Evolutionary conservation across 2,797 vertebrate genomes (phyloP).

Genomic region (Coregonus suidteri): DNA sequence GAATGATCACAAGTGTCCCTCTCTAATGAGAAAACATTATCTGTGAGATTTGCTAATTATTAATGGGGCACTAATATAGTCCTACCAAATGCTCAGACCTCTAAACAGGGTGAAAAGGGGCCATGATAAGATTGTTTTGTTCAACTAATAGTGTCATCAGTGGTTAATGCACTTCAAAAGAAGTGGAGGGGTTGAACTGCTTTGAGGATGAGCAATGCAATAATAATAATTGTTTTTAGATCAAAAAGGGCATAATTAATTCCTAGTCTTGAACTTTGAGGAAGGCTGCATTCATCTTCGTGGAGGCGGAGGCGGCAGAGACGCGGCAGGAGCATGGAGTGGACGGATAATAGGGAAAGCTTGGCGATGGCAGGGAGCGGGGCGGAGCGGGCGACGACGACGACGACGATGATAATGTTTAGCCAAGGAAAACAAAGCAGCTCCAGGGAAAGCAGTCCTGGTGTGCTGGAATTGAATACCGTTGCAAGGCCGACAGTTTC

Average conservation of each 20-base stretch:
- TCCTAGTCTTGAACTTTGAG: conserved; percentile 71
- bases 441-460: conserved; percentile 42
- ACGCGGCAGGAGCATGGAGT: not conserved
- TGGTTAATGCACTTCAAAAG: conserved; percentile 60
- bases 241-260: conserved; percentile 78
- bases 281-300: not conserved
- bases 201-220: conserved; percentile 56
- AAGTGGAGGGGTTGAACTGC: conserved; percentile 65
- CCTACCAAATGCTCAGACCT: conserved; percentile 44
- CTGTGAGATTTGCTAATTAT: conserved; percentile 64
- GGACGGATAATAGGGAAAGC: conserved; percentile 41
- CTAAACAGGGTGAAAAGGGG: conserved; percentile 56
- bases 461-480: conserved; percentile 68
- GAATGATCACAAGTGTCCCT: conserved; percentile 53
- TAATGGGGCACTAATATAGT: conserved; percentile 56
- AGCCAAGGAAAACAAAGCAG: conserved; percentile 19
- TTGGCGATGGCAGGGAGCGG: conserved; percentile 36
- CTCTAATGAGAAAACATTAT: conserved; percentile 55
- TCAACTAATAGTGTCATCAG: conserved; percentile 63
- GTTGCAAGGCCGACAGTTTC: conserved; percentile 57
- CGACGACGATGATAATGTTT: conserved; percentile 23
- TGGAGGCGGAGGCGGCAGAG: not conserved
- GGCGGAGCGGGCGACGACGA: not conserved
- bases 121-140: conserved; percentile 58
- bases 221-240: conserved; percentile 76